A percentile compares a stretch with the other conserved stretches of the same genome.
Conservation (phyloP, 2,888 invertebrate species). For the Dromius quadrimaculatus region DNA sequence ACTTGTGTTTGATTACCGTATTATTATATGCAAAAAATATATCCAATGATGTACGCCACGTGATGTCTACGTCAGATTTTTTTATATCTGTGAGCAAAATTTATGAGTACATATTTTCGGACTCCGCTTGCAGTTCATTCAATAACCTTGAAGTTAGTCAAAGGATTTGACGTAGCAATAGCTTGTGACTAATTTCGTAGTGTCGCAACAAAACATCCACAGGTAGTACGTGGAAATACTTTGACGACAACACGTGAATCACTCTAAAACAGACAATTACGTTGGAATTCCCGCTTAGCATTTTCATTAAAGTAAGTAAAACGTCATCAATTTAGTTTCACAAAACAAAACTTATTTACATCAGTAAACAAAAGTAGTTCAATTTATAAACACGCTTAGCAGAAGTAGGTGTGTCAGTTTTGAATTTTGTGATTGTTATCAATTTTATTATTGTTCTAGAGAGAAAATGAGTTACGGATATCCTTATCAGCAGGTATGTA, state of each 20-base stretch:
- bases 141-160: not conserved
- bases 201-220: not conserved
- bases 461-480: conserved; percentile 63
- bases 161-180: not conserved
- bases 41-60: too few species aligned
- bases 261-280: too few species aligned
- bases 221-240: not conserved
- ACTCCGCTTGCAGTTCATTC: not conserved
- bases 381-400: not conserved
- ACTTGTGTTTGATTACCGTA: too few species aligned
- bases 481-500: conserved; percentile 62
- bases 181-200: not conserved
- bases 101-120: not conserved
- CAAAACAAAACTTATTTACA: not conserved
- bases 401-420: not conserved
- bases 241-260: not conserved
- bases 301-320: not conserved
- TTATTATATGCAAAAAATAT: too few species aligned
- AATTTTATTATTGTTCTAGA: not conserved
- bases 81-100: not conserved
- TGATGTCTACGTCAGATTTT: too few species aligned
- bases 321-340: not conserved
- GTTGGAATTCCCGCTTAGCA: not conserved
- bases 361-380: not conserved
- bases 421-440: not conserved